Percentiles rank a stretch among this genome's conserved stretches.
Evolutionary conservation across 2,888 invertebrate genomes (phyloP).

Genomic region (Dynastes maya): DNA sequence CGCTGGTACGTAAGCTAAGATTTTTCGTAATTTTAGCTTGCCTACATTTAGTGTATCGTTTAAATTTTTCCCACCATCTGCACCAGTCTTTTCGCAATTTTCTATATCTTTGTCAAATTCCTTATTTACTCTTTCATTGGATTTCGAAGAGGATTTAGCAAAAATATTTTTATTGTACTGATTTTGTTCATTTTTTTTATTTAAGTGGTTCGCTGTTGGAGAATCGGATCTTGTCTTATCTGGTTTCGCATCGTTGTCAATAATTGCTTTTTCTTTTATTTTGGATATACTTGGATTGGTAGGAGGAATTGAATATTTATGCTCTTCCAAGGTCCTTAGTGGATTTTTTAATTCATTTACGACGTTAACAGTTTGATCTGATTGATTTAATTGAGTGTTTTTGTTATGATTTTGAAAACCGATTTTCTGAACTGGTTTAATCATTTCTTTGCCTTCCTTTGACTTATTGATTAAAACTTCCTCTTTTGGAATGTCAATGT

Average conservation of each 20-base stretch:
- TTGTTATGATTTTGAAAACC: not conserved
- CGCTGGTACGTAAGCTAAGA: slow-evolving; percentile 17
- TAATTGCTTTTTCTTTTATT: too few relatives aligned
- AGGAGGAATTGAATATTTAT: too few relatives aligned
- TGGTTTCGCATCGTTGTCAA: too few relatives aligned
- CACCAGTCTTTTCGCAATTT: not conserved
- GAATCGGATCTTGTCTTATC: not conserved
- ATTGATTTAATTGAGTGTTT: not conserved
- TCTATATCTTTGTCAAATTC: not conserved
- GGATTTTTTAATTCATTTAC: not conserved
- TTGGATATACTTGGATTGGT: too few relatives aligned
- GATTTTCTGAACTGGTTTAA: not conserved
- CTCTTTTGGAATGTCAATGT: not conserved
- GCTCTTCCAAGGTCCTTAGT: not conserved
- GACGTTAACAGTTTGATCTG: not conserved
- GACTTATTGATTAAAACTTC: not conserved
- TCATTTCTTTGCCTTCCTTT: not conserved
- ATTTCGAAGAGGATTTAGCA: not conserved
- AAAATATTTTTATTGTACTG: too few relatives aligned
- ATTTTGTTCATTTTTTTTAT: too few relatives aligned
- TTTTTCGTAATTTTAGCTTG: slow-evolving; percentile 17
- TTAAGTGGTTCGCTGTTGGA: not conserved
- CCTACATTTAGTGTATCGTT: not conserved
- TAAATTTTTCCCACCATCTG: not conserved
- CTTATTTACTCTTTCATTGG: not conserved